Percentiles rank a stretch among this genome's conserved stretches.
These are phyloP conservation scores for Epirrhoe tristata DNA, from an alignment of 2,888 invertebrate species.

Conservation along the genomic window DNA sequence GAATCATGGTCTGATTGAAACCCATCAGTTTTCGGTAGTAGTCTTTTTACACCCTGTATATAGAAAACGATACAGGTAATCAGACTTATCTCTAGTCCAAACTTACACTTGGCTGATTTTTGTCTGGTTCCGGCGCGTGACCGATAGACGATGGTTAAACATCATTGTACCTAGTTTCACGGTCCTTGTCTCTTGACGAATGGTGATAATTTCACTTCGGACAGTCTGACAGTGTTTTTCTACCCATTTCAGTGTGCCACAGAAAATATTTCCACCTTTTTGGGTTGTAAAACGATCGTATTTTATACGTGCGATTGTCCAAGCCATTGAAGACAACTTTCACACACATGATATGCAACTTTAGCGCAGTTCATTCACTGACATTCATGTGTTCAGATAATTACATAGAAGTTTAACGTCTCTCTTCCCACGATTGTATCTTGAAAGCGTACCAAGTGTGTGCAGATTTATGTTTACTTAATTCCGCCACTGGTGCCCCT, in stretches of 20 bases:
- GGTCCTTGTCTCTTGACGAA: slow-evolving; percentile 67
- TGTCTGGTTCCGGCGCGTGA: slow-evolving; percentile 55
- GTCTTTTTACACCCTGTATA: too few species aligned
- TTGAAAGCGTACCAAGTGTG: slow-evolving; percentile 63
- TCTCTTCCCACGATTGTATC: slow-evolving; percentile 79
- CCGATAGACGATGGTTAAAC: slow-evolving; percentile 63
- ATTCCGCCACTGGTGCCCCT: slow-evolving; percentile 42
- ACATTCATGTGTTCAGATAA: slow-evolving; percentile 72
- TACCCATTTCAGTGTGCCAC: slow-evolving; percentile 27
- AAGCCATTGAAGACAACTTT: slow-evolving; percentile 50
- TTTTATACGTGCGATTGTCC: slow-evolving; percentile 34
- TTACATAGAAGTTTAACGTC: slow-evolving; percentile 71
- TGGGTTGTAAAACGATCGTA: slow-evolving; percentile 38
- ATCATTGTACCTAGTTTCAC: slow-evolving; percentile 64
- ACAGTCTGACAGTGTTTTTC: slow-evolving; percentile 44
- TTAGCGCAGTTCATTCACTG: slow-evolving; percentile 66
- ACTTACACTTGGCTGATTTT: slow-evolving; percentile 54
- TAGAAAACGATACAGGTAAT: too few species aligned
- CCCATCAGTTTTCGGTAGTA: too few species aligned
- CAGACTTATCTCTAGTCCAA: slow-evolving; percentile 28
- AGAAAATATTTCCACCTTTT: slow-evolving; percentile 38
- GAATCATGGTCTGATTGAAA: too few species aligned
- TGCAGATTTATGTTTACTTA: slow-evolving; percentile 69
- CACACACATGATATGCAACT: slow-evolving; percentile 58
- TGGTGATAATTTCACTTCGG: slow-evolving; percentile 56